Evolutionary conservation across 2,888 invertebrate genomes (phyloP), one percentile per base, ranked within the genome.

Genomic region (Andrena minutula): DNA sequence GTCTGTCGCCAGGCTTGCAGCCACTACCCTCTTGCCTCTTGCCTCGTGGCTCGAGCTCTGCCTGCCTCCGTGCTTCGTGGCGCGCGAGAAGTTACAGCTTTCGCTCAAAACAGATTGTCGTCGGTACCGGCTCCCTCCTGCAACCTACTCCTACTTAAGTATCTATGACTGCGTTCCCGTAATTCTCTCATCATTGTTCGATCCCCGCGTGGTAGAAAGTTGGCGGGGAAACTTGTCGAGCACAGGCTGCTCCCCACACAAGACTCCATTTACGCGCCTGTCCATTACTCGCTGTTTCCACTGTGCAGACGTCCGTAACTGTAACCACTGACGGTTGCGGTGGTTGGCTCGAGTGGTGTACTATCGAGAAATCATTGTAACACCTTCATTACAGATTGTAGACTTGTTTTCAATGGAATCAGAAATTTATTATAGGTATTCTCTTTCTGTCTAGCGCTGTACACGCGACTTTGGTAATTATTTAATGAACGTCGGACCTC

Each of bases 1-100:
- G 88, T 84, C 61, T 88, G 88, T 85, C 82, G 85, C 88, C 80
- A 75, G 53, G 60, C 63, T 47, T 23, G 49, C 49, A 28, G 51
- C 64, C 51, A 51, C 51, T n/a, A n/a, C n/a, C n/a, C 53, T 35
- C 41, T 12, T 4, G 35, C 35, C 35, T 35, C 35, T 35, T 35
- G 16, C 41, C 41, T 41, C 41, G 41, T 41, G 41, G 5, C 41
- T 41, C 16, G 4, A 16, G 41, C 41, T 41, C 41, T n/a, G n/a
- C 41, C 12, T 41, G 41, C 41, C 41, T 12, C 53, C 60, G 61
- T 65, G 68, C 71, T 79, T 35, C 66, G 63, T 58, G 32, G 20
- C 8, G 51, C 73, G 61, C 75, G 75, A 64, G 63, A 75, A 74
- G 75, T 85, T 73, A 49, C 82, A 66, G 41, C 68, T 41, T 12